phyloP scores from a whole-genome alignment of 2,113 vertebrate species.

The Alosa alosa region DNA sequence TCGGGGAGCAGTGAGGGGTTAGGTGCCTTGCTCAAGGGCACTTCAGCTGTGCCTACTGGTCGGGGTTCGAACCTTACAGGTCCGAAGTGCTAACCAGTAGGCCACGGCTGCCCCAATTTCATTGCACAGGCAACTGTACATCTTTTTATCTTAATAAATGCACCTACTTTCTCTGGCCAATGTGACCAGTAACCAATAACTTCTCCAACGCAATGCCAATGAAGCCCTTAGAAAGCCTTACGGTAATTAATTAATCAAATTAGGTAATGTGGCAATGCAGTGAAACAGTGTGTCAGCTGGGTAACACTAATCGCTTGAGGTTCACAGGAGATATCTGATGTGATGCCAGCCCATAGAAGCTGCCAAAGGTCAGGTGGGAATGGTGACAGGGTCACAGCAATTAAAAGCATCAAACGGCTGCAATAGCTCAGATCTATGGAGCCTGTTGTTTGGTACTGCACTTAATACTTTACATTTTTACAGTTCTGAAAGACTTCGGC shows the following conservation, averaged over 20 bases:
- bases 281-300: not conserved
- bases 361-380: not conserved
- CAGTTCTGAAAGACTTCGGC: not conserved
- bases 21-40: too few species aligned
- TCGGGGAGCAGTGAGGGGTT: too few species aligned
- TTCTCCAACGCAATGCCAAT: not conserved
- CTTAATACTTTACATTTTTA: not conserved
- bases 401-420: not conserved
- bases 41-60: too few species aligned
- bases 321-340: slow-evolving; percentile 7
- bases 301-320: not conserved
- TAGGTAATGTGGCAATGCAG: not conserved
- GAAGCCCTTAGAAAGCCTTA: not conserved
- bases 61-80: too few species aligned
- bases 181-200: not conserved
- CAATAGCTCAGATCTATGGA: not conserved
- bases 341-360: not conserved
- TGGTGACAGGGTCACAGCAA: not conserved
- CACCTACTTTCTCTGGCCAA: not conserved
- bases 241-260: not conserved
- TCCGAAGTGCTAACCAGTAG: too few species aligned
- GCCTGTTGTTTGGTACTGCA: not conserved
- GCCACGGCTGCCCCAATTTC: too few species aligned
- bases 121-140: too few species aligned
- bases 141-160: not conserved